Base-by-base conservation (phyloP, 2,888 invertebrate genomes). In the Rhogogaster chlorosoma region DNA sequence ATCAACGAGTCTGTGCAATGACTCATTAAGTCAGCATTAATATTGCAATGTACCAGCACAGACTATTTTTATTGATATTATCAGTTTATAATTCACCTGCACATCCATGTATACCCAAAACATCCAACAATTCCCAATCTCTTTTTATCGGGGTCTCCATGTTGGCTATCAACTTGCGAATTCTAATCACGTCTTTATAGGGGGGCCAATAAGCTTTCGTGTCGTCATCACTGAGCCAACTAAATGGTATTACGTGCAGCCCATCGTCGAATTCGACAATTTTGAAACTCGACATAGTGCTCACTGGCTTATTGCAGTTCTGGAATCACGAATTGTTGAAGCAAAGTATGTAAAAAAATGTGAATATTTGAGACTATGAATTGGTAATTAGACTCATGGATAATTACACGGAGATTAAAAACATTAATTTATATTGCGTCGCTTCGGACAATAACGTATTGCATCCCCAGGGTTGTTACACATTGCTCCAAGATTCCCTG, bases 241-340 rank as follows among this genome's bases (percentile, higher is more conserved):
- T 42, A 42, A 73, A 73, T n/a, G 73, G 73, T 22, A 73, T 73
- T 22, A 73, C 73, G 12, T 73, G 73, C 12, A 73, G 73, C 26
- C 73, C 73, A 73, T 73, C 42, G 26, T 42, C n/a, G 22, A 73
- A 73, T 26, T 73, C 73, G 5, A 73, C 42, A 22, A 73, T 42
- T 9, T 73, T 38, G 73, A 73, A 73, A 32, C 26, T 73, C 73
- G 42, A 42, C 22, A 22, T 12, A 22, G 9, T 29, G n/a, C n/a
- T n/a, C n/a, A n/a, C n/a, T n/a, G 22, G n/a, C 45, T 32, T 73
- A 42, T 42, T 9, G 22, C 15, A 45, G 22, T 9, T 73, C 73
- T 73, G 73, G 22, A 73, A 73, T n/a, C n/a, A n/a, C 22, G 22
- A 73, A 42, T 73, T 73, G 45, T 73, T 42, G 73, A 7, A 38